phyloP scores from a whole-genome alignment of 1,140 invertebrate genomes.

The Zaprionus nigranus region DNA sequence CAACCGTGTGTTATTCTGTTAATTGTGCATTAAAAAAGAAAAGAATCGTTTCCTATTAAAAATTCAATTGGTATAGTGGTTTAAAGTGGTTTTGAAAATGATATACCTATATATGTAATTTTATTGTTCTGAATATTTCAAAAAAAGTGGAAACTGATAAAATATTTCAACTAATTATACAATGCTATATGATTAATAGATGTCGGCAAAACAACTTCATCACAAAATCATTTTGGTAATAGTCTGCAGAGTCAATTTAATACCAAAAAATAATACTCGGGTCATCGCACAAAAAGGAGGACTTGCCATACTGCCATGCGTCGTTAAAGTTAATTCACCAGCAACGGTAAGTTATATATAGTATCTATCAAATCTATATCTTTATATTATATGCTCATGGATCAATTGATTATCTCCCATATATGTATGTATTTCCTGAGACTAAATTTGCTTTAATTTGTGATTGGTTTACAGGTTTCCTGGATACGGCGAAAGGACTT shows the following conservation, averaged over 20 bases:
- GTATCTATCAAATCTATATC: neutral
- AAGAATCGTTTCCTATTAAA: too few species aligned
- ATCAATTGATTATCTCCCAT: neutral
- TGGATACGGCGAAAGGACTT: slow-evolving; percentile 90
- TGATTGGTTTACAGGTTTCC: slow-evolving; percentile 86
- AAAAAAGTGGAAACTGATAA: neutral
- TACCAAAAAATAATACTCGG: slow-evolving; percentile 86
- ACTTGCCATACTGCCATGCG: slow-evolving; percentile 89
- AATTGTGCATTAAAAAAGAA: too few species aligned
- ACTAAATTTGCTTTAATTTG: neutral
- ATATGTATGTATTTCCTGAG: neutral
- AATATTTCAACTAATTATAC: neutral
- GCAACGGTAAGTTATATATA: slow-evolving; percentile 88
- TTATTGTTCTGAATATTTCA: too few species aligned
- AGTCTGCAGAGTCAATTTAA: slow-evolving; percentile 82
- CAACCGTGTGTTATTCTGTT: too few species aligned
- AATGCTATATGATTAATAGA: slow-evolving; percentile 36
- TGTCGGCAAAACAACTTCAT: slow-evolving; percentile 75
- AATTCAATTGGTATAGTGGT: too few species aligned
- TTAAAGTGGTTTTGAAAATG: rapidly evolving
- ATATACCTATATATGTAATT: too few species aligned
- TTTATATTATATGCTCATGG: too few species aligned
- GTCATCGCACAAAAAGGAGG: slow-evolving; percentile 90
- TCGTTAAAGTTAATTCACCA: slow-evolving; percentile 88
- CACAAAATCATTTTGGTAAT: slow-evolving; percentile 80